phyloP scores from a whole-genome alignment of 1,140 invertebrate genomes.

The Plectus sambesii region DNA sequence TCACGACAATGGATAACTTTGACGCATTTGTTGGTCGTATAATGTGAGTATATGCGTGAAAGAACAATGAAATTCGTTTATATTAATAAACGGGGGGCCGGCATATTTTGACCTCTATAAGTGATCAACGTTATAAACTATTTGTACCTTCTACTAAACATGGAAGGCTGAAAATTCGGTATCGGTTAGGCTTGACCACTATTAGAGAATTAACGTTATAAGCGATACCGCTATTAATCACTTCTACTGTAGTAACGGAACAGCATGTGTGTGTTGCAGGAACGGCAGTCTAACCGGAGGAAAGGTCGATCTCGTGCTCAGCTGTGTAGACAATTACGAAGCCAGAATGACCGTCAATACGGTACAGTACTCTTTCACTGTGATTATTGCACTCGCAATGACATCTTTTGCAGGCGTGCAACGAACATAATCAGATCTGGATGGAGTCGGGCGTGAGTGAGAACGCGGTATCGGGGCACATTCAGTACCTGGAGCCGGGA shows the following conservation, averaged over 20 bases:
- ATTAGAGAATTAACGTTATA: too few relatives aligned
- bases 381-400: too few relatives aligned
- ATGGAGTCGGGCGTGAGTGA: conserved; percentile 98
- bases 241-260: too few relatives aligned
- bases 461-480: conserved; percentile 97
- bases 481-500: conserved; percentile 89
- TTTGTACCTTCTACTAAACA: too few relatives aligned
- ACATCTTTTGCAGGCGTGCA: conserved; percentile 66
- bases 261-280: too few relatives aligned
- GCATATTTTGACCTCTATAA: too few relatives aligned
- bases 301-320: conserved; percentile 79
- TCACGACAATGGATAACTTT: conserved; percentile 90
- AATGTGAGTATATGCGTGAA: conserved; percentile 54
- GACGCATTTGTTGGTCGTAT: conserved; percentile 75
- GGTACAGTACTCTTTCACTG: conserved; percentile 32
- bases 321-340: conserved; percentile 99
- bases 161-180: too few relatives aligned
- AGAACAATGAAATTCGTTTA: too few relatives aligned
- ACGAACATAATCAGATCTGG: conserved; percentile 83
- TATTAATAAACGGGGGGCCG: too few relatives aligned
- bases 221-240: too few relatives aligned
- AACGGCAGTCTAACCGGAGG: conserved; percentile 56
- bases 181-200: too few relatives aligned
- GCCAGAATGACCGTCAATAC: conserved; percentile 92
- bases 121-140: too few relatives aligned